A percentile compares a stretch with the other conserved stretches of the same genome.
Conservation (phyloP, 2,888 invertebrate genomes). For the Pandemis cinnamomeana region DNA sequence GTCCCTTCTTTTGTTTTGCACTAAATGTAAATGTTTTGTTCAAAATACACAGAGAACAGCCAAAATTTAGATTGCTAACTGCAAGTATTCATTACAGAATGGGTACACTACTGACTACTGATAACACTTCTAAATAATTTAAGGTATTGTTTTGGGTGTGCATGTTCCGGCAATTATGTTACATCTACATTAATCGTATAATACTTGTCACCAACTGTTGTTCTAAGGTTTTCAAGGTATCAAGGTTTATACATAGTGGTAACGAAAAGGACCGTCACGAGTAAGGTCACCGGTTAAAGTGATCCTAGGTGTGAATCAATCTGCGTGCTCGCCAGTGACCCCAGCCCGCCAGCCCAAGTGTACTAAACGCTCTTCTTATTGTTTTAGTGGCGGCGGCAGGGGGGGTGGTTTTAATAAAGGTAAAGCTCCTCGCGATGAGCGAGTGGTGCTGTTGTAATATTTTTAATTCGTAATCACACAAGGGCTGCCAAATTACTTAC, state of each 20-base stretch:
- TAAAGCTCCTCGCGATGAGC: slow-evolving; percentile 92
- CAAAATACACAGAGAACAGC: no score
- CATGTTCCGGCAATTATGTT: slow-evolving; percentile 57
- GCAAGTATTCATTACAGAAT: neutral
- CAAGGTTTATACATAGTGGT: slow-evolving; percentile 80
- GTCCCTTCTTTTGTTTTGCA: neutral
- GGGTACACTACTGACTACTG: slow-evolving; percentile 2
- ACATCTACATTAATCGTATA: slow-evolving; percentile 50
- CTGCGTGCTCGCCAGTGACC: slow-evolving; percentile 84
- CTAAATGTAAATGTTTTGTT: no score
- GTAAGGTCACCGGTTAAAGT: slow-evolving; percentile 80
- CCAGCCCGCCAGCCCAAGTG: slow-evolving; percentile 83
- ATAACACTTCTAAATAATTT: neutral
- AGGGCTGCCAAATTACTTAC: slow-evolving; percentile 79
- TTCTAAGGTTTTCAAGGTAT: slow-evolving; percentile 82
- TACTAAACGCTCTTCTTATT: slow-evolving; percentile 92
- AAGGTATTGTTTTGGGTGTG: slow-evolving; percentile 51
- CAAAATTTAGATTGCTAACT: neutral
- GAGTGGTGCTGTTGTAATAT: slow-evolving; percentile 90
- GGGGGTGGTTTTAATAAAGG: slow-evolving; percentile 98
- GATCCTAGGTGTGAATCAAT: slow-evolving; percentile 80
- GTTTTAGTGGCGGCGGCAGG: slow-evolving; percentile 97
- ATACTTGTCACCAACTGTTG: slow-evolving; percentile 68
- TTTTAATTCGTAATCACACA: slow-evolving; percentile 77
- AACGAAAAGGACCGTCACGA: slow-evolving; percentile 85